phyloP scores from a whole-genome alignment of 2,113 vertebrate species.

The Aphyosemion australe region DNA sequence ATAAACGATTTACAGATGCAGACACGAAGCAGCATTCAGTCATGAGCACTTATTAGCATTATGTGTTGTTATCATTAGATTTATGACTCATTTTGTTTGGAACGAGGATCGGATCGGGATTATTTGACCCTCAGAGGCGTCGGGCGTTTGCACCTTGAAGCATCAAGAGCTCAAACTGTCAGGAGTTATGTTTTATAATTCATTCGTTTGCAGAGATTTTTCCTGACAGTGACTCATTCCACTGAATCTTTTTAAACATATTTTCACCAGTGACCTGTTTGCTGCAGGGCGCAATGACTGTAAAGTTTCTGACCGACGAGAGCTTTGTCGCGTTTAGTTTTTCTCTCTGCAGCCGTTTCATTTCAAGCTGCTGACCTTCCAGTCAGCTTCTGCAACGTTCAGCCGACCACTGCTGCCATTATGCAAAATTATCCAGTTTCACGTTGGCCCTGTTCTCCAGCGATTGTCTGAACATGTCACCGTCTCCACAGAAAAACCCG shows the following conservation, averaged over 20 bases:
- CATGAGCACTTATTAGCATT: background rate
- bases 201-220: background rate
- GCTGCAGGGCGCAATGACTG: conserved; percentile 25
- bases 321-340: conserved; percentile 17
- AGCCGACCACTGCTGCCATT: conserved; percentile 50
- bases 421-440: conserved; percentile 66
- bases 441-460: conserved; percentile 53
- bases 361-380: conserved; percentile 56
- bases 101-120: background rate
- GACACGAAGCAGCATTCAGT: background rate
- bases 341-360: conserved; percentile 35
- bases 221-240: conserved; percentile 31
- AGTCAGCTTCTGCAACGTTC: conserved; percentile 46
- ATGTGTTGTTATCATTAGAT: background rate
- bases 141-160: conserved; percentile 7
- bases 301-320: conserved; percentile 21
- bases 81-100: background rate
- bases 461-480: conserved; percentile 60
- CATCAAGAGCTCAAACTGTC: conserved; percentile 2
- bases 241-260: conserved; percentile 16
- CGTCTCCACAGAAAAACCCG: conserved; percentile 51
- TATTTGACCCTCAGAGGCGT: background rate
- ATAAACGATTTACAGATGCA: conserved; percentile 3
- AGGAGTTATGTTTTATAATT: background rate
- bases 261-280: conserved; percentile 35